Percentiles rank a stretch among this genome's conserved stretches.
Evolutionary conservation across 1,140 invertebrate genomes (phyloP).

Genomic region (Frieseomelitta varia): DNA sequence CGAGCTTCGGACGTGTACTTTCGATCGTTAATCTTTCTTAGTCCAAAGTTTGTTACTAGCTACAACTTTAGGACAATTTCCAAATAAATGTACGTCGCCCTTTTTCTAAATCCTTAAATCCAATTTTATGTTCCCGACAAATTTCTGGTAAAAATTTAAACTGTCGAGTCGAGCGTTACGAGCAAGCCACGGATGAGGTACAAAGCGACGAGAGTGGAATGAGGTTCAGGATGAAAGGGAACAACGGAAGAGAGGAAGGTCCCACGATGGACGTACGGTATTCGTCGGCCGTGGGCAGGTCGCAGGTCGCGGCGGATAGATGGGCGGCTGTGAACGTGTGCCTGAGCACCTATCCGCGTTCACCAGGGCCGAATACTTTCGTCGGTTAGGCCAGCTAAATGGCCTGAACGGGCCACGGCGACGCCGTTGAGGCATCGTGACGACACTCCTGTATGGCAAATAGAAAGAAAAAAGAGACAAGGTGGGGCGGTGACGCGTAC

Average conservation of each 20-base stretch:
- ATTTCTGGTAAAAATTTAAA: background rate
- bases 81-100: background rate
- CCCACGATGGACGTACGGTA: constrained; percentile 31
- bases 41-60: too few relatives aligned
- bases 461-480: constrained; percentile 73
- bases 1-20: too few relatives aligned
- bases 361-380: constrained; percentile 38
- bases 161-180: background rate
- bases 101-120: too few relatives aligned
- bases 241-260: constrained; percentile 30
- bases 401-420: background rate
- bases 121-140: background rate
- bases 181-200: background rate
- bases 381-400: constrained; percentile 26
- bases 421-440: constrained; percentile 30
- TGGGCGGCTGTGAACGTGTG: constrained; percentile 15
- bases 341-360: constrained; percentile 39
- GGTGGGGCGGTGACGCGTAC: constrained; percentile 65
- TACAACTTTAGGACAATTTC: background rate
- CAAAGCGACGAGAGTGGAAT: background rate
- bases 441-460: constrained; percentile 71
- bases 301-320: constrained; percentile 58
- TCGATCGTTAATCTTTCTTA: too few relatives aligned
- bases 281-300: constrained; percentile 57
- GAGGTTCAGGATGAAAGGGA: constrained; percentile 20